Percentiles rank a stretch among this genome's conserved stretches.
Evolutionary conservation across 2,797 vertebrate species (phyloP).

Genomic region (Gouania willdenowi): DNA sequence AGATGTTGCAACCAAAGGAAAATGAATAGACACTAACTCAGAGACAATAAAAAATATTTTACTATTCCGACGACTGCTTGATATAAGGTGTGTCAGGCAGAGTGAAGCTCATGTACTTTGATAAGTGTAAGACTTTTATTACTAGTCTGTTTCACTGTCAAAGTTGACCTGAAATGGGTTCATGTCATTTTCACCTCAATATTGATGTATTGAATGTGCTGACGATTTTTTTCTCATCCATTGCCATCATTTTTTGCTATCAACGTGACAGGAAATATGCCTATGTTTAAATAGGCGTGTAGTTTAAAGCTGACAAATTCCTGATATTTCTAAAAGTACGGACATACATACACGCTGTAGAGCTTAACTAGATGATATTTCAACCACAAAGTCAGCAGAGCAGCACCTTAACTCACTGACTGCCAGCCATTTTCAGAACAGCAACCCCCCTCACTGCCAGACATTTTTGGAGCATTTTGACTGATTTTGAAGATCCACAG

Average conservation of each 20-base stretch:
- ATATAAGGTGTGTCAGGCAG: slow-evolving; percentile 25
- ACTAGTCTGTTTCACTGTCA: not conserved
- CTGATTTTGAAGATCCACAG: no score
- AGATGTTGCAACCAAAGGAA: slow-evolving; percentile 10
- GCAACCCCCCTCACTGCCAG: no score
- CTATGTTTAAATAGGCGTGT: no score
- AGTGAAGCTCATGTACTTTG: slow-evolving; percentile 16
- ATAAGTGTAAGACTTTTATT: slow-evolving; percentile 26
- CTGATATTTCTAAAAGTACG: not conserved
- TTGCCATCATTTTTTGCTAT: no score
- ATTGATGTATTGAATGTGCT: no score
- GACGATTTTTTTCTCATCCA: no score
- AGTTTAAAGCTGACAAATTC: no score
- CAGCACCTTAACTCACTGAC: not conserved
- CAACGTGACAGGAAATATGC: no score
- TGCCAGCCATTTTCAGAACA: no score
- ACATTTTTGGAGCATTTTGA: no score
- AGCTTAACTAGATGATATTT: slow-evolving; percentile 5
- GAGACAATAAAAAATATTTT: slow-evolving; percentile 21
- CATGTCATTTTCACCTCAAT: not conserved
- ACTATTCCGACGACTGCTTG: not conserved
- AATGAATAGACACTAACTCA: slow-evolving; percentile 30
- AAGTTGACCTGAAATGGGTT: not conserved
- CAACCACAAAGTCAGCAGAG: slow-evolving; percentile 8
- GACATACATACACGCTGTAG: slow-evolving; percentile 15